These are phyloP conservation scores for Notodonta dromedarius DNA, from an alignment of 2,888 invertebrate species.

Conservation along the genomic window DNA sequence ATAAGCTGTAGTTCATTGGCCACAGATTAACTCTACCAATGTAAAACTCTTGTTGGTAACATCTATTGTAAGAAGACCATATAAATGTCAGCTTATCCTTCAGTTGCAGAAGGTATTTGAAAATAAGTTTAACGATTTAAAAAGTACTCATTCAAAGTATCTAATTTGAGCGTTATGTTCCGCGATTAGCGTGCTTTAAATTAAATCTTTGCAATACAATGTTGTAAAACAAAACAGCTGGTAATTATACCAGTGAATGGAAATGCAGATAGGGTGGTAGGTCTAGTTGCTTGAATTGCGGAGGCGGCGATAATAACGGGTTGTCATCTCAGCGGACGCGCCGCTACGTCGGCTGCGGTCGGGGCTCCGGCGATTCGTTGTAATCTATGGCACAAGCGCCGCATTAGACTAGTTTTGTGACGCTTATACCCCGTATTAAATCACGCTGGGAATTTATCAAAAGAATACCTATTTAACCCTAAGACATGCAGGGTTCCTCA, in stretches of 20 bases:
- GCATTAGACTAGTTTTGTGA: slow-evolving; percentile 30
- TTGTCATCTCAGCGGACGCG: slow-evolving; percentile 21
- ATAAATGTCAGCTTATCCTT: too few relatives aligned
- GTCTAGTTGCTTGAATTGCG: slow-evolving; percentile 11
- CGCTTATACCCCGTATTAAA: slow-evolving; percentile 12
- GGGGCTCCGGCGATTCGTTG: slow-evolving; percentile 13
- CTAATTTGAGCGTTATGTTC: too few relatives aligned
- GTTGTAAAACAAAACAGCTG: not conserved
- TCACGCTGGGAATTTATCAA: not conserved
- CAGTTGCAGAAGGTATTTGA: too few relatives aligned
- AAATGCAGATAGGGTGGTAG: slow-evolving; percentile 6
- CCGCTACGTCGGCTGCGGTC: slow-evolving; percentile 25
- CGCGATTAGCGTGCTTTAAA: too few relatives aligned
- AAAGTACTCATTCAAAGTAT: too few relatives aligned
- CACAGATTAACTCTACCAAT: too few relatives aligned
- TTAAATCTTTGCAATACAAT: too few relatives aligned
- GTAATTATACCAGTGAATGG: not conserved
- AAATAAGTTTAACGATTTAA: too few relatives aligned
- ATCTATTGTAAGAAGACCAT: too few relatives aligned
- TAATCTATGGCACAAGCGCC: slow-evolving; percentile 23
- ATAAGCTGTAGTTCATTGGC: too few relatives aligned
- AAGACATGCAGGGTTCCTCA: too few relatives aligned
- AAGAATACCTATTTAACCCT: not conserved
- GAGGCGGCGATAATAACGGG: slow-evolving; percentile 25
- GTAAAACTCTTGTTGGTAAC: too few relatives aligned